phyloP scores from a whole-genome alignment of 1,140 invertebrate species.

The Reticulitermes speratus region DNA sequence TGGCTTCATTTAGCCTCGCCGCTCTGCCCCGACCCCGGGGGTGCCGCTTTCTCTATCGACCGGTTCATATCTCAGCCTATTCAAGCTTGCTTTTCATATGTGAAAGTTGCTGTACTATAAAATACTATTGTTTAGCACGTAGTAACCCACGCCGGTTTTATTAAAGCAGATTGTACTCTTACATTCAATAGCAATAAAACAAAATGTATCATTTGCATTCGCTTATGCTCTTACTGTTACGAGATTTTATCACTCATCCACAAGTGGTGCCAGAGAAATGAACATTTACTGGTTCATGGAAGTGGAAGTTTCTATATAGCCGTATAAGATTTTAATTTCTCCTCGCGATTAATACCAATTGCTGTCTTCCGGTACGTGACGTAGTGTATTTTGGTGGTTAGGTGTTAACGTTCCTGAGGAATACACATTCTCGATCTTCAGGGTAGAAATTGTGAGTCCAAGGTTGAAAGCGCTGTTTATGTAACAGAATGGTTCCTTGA shows the following conservation, averaged over 20 bases:
- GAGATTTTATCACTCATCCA: neutral
- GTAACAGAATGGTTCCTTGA: no score
- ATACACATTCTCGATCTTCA: no score
- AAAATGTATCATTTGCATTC: neutral
- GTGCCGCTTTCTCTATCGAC: neutral
- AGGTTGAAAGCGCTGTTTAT: no score
- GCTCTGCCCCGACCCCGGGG: neutral
- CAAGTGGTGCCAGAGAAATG: neutral
- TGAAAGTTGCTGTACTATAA: neutral
- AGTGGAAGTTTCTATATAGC: neutral
- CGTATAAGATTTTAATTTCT: no score
- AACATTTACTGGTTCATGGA: neutral
- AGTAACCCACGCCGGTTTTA: neutral
- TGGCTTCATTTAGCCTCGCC: slow-evolving; percentile 1
- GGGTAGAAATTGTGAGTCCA: no score
- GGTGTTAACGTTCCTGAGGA: no score
- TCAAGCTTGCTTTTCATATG: neutral
- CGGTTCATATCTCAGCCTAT: slow-evolving; percentile 11
- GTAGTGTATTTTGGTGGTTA: no score
- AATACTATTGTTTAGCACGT: neutral
- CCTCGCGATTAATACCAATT: no score
- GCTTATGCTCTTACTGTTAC: neutral
- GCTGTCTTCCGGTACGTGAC: no score
- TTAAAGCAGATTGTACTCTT: neutral
- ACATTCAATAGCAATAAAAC: slow-evolving; percentile 6